Percentiles rank a stretch among this genome's conserved stretches.
Evolutionary conservation across 1,140 invertebrate genomes (phyloP).

Genomic region (Heliothis virescens): DNA sequence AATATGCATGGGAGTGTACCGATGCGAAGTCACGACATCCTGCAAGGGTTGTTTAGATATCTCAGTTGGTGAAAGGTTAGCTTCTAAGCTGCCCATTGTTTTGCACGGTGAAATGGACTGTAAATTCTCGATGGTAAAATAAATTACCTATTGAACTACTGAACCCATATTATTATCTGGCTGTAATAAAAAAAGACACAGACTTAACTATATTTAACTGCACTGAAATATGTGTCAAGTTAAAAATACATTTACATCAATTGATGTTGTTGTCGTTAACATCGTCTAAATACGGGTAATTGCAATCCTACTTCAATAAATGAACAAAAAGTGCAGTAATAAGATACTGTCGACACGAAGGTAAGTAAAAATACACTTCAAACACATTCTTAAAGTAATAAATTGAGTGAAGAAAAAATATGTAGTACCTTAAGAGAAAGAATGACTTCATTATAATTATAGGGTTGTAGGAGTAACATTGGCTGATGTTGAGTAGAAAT

Average conservation of each 20-base stretch:
- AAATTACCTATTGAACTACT: slow-evolving; percentile 3
- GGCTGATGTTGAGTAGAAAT: slow-evolving; percentile 8
- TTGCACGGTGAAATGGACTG: slow-evolving; percentile 21
- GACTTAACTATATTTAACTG: not conserved
- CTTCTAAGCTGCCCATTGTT: slow-evolving; percentile 27
- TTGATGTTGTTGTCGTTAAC: no score
- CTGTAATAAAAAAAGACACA: not conserved
- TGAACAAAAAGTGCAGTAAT: not conserved
- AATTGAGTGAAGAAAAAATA: not conserved
- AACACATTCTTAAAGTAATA: slow-evolving; percentile 2
- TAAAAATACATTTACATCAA: not conserved
- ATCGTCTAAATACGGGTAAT: slow-evolving; percentile 13
- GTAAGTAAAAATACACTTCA: slow-evolving; percentile 10
- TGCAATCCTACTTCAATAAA: not conserved
- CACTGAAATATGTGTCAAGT: not conserved
- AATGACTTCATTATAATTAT: slow-evolving; percentile 21
- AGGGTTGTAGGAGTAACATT: slow-evolving; percentile 5
- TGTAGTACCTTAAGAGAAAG: not conserved
- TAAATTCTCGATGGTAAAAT: slow-evolving; percentile 10
- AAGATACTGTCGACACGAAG: slow-evolving; percentile 4
- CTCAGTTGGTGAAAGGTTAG: slow-evolving; percentile 52
- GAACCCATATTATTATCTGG: not conserved
- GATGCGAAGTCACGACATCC: slow-evolving; percentile 43
- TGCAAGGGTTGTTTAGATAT: slow-evolving; percentile 43
- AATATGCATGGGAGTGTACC: slow-evolving; percentile 30